A percentile compares a stretch with the other conserved stretches of the same genome.
phyloP scores from a whole-genome alignment of 2,113 vertebrate genomes.

The Ptyas mucosa region DNA sequence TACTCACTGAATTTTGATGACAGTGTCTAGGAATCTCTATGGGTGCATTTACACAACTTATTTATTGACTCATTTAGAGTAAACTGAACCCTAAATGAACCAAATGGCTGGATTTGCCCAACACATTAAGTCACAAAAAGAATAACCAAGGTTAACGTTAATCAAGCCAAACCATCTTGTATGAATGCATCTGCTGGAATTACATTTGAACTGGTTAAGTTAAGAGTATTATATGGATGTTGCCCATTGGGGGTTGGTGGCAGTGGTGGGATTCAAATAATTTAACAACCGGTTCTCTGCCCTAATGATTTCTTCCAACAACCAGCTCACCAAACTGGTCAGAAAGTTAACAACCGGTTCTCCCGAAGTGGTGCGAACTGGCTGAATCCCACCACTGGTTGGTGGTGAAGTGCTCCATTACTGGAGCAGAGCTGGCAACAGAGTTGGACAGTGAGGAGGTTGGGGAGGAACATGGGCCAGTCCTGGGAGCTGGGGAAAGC shows the following conservation, averaged over 20 bases:
- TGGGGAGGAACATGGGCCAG: too few species aligned
- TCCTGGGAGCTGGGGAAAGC: too few species aligned
- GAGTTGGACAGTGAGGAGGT: too few species aligned
- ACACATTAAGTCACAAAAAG: background rate
- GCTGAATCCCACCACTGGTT: too few species aligned
- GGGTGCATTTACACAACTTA: background rate
- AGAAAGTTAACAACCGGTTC: too few species aligned
- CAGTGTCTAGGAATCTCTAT: background rate
- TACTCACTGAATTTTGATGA: background rate
- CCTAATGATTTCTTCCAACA: too few species aligned
- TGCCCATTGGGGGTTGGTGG: background rate
- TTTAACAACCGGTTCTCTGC: too few species aligned
- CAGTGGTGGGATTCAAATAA: too few species aligned
- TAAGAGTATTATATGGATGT: background rate
- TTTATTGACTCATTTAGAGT: background rate
- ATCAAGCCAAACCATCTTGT: background rate
- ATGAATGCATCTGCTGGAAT: background rate
- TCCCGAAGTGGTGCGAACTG: too few species aligned
- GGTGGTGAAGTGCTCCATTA: background rate
- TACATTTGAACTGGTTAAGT: background rate
- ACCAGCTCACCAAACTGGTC: too few species aligned
- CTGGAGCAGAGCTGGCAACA: background rate
- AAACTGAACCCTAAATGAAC: background rate
- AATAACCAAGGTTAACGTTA: background rate
- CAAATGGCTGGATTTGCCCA: background rate